Conservation (phyloP, 2,888 invertebrate species). For the Mimas tiliae region DNA sequence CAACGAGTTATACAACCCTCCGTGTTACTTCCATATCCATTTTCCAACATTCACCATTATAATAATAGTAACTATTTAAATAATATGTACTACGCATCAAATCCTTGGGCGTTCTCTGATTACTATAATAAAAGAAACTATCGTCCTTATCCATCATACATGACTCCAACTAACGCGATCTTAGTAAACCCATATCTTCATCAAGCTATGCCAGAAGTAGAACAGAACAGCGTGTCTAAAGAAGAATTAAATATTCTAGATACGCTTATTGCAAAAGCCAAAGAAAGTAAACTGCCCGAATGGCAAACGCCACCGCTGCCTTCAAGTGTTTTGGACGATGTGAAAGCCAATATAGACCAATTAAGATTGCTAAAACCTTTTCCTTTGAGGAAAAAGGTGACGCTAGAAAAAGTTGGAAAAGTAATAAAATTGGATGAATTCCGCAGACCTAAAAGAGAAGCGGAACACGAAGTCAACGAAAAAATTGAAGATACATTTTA, state of each 20-base stretch:
- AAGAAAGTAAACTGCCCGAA: slow-evolving; percentile 39
- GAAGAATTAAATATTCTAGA: slow-evolving; percentile 30
- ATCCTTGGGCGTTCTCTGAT: slow-evolving; percentile 50
- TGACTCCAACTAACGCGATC: slow-evolving; percentile 39
- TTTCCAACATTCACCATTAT: slow-evolving; percentile 54
- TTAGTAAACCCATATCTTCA: slow-evolving; percentile 43
- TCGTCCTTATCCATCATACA: slow-evolving; percentile 37
- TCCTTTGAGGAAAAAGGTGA: slow-evolving; percentile 62
- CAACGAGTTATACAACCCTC: slow-evolving; percentile 44
- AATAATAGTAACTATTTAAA: slow-evolving; percentile 36
- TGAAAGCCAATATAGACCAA: slow-evolving; percentile 63
- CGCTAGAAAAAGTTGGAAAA: slow-evolving; percentile 67
- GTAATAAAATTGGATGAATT: slow-evolving; percentile 61
- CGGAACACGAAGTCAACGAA: slow-evolving; percentile 6
- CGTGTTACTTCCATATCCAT: slow-evolving; percentile 60
- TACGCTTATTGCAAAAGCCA: slow-evolving; percentile 29
- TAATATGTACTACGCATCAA: slow-evolving; percentile 35
- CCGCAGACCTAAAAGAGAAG: slow-evolving; percentile 52
- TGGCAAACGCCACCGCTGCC: slow-evolving; percentile 70
- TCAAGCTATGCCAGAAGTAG: slow-evolving; percentile 37
- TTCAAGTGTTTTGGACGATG: slow-evolving; percentile 59
- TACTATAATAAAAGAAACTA: slow-evolving; percentile 42
- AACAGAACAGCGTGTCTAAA: slow-evolving; percentile 31
- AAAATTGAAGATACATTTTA: slow-evolving; percentile 30
- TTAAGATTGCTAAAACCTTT: slow-evolving; percentile 54